Percentiles rank a stretch among this genome's conserved stretches.
These are phyloP conservation scores for Phalacrocorax pelagicus DNA, from an alignment of 2,113 vertebrate species.

Conservation along the genomic window DNA sequence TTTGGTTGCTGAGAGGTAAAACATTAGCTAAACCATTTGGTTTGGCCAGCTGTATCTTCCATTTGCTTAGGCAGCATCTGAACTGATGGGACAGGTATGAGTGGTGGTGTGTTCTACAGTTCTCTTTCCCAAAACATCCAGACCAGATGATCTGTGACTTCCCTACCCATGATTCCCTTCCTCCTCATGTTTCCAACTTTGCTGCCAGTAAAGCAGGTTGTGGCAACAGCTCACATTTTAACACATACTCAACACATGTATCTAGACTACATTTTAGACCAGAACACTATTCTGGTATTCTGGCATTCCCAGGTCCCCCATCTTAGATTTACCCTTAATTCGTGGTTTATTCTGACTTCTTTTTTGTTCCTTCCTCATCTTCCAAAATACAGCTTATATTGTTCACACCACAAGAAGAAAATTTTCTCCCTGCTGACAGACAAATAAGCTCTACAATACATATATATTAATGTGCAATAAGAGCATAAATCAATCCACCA, in stretches of 20 bases:
- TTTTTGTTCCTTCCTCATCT: background rate
- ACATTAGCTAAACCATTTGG: background rate
- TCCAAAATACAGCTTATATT: background rate
- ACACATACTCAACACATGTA: background rate
- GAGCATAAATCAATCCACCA: background rate
- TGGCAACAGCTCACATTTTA: background rate
- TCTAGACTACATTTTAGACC: background rate
- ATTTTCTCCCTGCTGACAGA: background rate
- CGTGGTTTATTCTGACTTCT: background rate
- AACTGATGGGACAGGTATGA: background rate
- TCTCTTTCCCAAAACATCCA: background rate
- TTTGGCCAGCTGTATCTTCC: background rate
- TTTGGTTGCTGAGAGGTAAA: background rate
- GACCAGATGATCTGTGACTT: background rate
- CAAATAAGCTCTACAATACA: background rate
- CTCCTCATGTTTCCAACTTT: background rate
- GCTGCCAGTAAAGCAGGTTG: background rate
- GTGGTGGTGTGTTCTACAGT: fast-evolving
- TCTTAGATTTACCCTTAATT: background rate
- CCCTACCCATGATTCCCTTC: background rate
- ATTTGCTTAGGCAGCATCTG: background rate
- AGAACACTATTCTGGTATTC: background rate
- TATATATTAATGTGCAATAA: background rate
- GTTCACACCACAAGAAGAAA: background rate
- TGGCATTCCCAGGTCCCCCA: background rate